Conservation (phyloP, 2,888 invertebrate genomes). For the Scaptomyza tumidula region DNA sequence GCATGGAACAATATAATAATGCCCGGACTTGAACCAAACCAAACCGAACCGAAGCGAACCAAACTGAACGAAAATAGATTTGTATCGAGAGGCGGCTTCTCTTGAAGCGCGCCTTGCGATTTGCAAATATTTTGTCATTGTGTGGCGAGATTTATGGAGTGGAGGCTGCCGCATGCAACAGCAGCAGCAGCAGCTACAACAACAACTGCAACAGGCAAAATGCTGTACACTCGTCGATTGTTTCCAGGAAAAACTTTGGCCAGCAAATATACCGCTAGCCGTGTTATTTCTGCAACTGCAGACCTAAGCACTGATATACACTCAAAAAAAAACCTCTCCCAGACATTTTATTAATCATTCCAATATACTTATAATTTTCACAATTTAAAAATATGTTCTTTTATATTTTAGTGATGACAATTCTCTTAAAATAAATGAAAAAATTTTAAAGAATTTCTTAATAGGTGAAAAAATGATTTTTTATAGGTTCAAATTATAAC, state of each 20-base stretch:
- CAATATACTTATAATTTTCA: too few relatives aligned
- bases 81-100: conserved; percentile 82
- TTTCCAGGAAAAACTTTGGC: conserved; percentile 72
- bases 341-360: too few relatives aligned
- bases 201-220: conserved; percentile 53
- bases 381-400: too few relatives aligned
- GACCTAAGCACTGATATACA: conserved; percentile 40
- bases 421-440: too few relatives aligned
- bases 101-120: conserved; percentile 81
- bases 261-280: conserved; percentile 64
- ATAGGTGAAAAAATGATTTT: too few relatives aligned
- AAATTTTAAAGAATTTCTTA: too few relatives aligned
- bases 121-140: conserved; percentile 84
- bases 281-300: conserved; percentile 44
- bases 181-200: conserved; percentile 40
- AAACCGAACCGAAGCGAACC: conserved; percentile 13
- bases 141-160: conserved; percentile 83
- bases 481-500: too few relatives aligned
- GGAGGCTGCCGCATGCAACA: conserved; percentile 61
- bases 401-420: too few relatives aligned
- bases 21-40: conserved; percentile 37
- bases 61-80: conserved; percentile 77
- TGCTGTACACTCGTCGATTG: conserved; percentile 69
- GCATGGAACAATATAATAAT: conserved; percentile 59
- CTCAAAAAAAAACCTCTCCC: background rate